A percentile compares a stretch with the other conserved stretches of the same genome.
Conservation (phyloP, 2,113 vertebrate species). For the Callospermophilus lateralis region DNA sequence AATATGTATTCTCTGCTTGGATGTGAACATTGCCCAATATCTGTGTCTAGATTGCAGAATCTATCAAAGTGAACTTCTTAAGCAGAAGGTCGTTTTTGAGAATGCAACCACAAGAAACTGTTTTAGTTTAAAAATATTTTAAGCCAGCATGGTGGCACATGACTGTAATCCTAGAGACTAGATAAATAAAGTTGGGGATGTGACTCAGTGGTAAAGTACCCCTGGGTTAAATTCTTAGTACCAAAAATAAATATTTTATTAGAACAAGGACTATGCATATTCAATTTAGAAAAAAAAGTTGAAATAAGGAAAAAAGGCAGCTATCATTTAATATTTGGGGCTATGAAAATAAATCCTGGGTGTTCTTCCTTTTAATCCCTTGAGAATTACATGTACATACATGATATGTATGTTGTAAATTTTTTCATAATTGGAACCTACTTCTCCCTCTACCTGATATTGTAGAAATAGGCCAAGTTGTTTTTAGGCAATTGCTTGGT, state of each 20-base stretch:
- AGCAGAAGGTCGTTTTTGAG: neutral
- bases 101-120: neutral
- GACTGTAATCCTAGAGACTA: no score
- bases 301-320: neutral
- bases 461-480: neutral
- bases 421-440: neutral
- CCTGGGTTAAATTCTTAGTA: no score
- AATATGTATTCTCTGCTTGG: neutral
- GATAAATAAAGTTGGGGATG: no score
- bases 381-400: neutral
- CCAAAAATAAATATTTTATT: neutral
- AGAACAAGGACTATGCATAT: neutral
- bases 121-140: slow-evolving; percentile 14
- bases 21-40: neutral
- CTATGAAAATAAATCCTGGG: neutral
- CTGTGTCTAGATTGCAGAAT: neutral
- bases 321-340: neutral
- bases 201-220: no score
- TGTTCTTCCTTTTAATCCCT: neutral
- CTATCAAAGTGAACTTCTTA: neutral
- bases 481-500: neutral
- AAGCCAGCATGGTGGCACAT: no score
- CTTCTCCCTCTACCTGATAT: neutral
- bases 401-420: no score
- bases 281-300: neutral